A percentile compares a stretch with the other conserved stretches of the same genome.
Evolutionary conservation across 2,113 vertebrate genomes (phyloP).

Genomic region (Ellobius talpinus): DNA sequence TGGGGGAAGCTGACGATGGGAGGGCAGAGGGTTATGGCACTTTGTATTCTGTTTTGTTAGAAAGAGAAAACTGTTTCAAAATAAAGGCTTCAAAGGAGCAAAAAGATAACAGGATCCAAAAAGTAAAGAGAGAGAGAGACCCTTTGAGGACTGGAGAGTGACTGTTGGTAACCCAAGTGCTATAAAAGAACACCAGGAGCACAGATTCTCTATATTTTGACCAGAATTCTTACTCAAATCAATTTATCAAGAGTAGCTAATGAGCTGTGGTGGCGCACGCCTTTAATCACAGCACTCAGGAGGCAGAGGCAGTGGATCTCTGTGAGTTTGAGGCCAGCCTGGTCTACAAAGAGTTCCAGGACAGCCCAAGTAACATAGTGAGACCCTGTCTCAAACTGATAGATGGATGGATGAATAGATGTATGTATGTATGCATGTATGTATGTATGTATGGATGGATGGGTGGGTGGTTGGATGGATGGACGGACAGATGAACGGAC

Average conservation of each 20-base stretch:
- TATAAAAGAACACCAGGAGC: not conserved
- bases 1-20: rapidly evolving
- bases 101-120: not conserved
- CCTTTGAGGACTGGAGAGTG: not conserved
- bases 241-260: not conserved
- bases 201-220: not conserved
- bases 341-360: no score
- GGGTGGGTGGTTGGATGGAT: not conserved
- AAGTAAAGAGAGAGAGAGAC: not conserved
- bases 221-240: not conserved
- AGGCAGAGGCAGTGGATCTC: no score
- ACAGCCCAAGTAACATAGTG: not conserved
- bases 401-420: not conserved
- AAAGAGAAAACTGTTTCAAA: not conserved
- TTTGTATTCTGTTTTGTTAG: not conserved
- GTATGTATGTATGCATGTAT: not conserved
- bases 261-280: not conserved
- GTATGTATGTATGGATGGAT: no score
- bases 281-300: no score
- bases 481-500: not conserved
- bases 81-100: not conserved
- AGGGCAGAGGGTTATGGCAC: no score
- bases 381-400: not conserved
- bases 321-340: not conserved
- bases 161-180: not conserved